Percentiles rank a stretch among this genome's conserved stretches.
phyloP scores from a whole-genome alignment of 2,113 vertebrate species.

The Alethe diademata region DNA sequence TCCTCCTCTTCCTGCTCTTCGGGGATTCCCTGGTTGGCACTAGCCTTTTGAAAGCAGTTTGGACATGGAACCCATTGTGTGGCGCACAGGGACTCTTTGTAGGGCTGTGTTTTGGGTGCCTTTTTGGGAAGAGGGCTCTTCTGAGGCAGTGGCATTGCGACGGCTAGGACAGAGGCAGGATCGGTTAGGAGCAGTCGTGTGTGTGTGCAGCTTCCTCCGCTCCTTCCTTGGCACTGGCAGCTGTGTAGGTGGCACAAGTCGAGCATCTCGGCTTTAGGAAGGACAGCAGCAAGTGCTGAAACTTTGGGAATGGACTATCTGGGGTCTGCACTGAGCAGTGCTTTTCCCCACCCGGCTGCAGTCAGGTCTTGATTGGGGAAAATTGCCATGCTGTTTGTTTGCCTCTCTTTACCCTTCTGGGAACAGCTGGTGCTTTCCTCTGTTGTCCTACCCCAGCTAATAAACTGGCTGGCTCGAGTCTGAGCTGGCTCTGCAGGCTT shows the following conservation, averaged over 20 bases:
- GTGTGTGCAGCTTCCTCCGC: not conserved
- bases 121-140: not conserved
- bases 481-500: not conserved
- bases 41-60: not conserved
- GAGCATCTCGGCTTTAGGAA: not conserved
- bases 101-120: not conserved
- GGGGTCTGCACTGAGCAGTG: not conserved
- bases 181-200: not conserved
- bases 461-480: not conserved
- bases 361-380: not conserved
- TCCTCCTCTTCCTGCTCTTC: not conserved
- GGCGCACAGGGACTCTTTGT: rapidly evolving
- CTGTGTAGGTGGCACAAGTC: not conserved
- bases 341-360: not conserved
- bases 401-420: not conserved
- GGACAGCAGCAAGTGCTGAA: slow-evolving; percentile 70
- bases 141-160: not conserved
- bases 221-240: not conserved
- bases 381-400: not conserved
- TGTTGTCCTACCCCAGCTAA: not conserved
- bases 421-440: not conserved
- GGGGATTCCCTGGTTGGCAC: not conserved
- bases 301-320: not conserved
- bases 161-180: not conserved
- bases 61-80: rapidly evolving